phyloP scores from a whole-genome alignment of 2,888 invertebrate genomes.

The Drosophila affinis region DNA sequence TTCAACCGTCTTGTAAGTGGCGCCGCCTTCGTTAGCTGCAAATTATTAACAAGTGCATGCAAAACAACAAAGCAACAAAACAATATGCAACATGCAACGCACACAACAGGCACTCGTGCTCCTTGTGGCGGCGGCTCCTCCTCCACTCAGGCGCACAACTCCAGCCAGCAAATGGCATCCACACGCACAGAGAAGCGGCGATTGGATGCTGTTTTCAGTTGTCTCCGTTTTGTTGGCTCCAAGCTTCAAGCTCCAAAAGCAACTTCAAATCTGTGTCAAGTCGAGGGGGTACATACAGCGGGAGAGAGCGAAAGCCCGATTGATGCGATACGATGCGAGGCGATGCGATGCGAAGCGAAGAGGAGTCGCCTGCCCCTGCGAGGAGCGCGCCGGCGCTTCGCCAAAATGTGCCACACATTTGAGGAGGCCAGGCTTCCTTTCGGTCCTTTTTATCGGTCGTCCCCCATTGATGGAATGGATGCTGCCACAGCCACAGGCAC shows the following conservation, averaged over 20 bases:
- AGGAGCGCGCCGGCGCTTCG: constrained; percentile 60
- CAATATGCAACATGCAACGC: constrained; percentile 53
- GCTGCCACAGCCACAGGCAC: neutral
- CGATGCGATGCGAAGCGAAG: neutral
- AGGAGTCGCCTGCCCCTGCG: constrained; percentile 53
- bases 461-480: neutral
- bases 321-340: constrained; percentile 1
- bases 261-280: constrained; percentile 68
- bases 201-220: constrained; percentile 59
- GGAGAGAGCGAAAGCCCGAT: neutral
- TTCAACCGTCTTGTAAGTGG: constrained; percentile 50
- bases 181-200: constrained; percentile 23
- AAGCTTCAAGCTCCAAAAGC: constrained; percentile 48
- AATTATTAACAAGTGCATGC: constrained; percentile 70
- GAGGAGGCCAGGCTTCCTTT: neutral
- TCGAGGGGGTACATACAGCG: constrained; percentile 50
- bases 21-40: constrained; percentile 73
- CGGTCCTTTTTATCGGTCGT: neutral
- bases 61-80: constrained; percentile 41
- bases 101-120: constrained; percentile 6
- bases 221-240: constrained; percentile 3
- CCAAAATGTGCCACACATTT: constrained; percentile 49
- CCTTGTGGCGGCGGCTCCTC: neutral
- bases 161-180: constrained; percentile 40
- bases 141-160: constrained; percentile 8